Base-by-base conservation (phyloP, 2,113 vertebrate species). In the Sander lucioperca region DNA sequence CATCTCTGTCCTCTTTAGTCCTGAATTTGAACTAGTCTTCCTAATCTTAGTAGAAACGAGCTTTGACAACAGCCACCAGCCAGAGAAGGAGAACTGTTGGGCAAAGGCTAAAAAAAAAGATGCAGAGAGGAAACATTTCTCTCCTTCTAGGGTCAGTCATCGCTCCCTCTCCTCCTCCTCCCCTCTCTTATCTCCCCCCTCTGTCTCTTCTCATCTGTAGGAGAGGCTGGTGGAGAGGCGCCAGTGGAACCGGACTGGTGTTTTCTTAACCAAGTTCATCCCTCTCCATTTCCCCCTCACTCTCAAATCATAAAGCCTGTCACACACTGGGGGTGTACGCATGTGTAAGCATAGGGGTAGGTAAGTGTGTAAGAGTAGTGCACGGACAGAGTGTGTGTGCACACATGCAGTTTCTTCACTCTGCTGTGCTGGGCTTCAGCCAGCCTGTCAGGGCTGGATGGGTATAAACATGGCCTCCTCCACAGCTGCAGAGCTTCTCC, bases 191-290 rank as follows among this genome's bases (percentile, higher is more conserved):
- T 86, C 86, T 79, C 43, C 67, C 86, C 80, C 74, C 62, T 68
- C 75, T 47, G 57, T 57, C 66, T 82, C 72, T 79, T 68, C 79
- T 79, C 84, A 89, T 84, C 86, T 76, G 90, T 72, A 77, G 62
- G 74, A 85, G 77, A 88, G 86, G 80, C 63, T 15, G 68, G 77
- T 88, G 89, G 88, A 91, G 80, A 89, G 91, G 88, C 90, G 92
- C 90, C 93, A 92, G 87, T 83, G 75, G 80, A 91, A 83, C 80
- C 16, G 67, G 50, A 85, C 84, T 63, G 77, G 59, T 92, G 92
- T 94, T 94, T 94, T 92, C 91, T 90, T 94, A 94, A 94, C 94
- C 94, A 91, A 93, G 93, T 93, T 93, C 88, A 94, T 84, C 69
- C 88, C 86, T 93, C 89, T 91, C 89, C 77, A 71, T 92, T 89